Evolutionary conservation across 2,797 vertebrate genomes (phyloP).

Genomic region (Anolis apletophallus): DNA sequence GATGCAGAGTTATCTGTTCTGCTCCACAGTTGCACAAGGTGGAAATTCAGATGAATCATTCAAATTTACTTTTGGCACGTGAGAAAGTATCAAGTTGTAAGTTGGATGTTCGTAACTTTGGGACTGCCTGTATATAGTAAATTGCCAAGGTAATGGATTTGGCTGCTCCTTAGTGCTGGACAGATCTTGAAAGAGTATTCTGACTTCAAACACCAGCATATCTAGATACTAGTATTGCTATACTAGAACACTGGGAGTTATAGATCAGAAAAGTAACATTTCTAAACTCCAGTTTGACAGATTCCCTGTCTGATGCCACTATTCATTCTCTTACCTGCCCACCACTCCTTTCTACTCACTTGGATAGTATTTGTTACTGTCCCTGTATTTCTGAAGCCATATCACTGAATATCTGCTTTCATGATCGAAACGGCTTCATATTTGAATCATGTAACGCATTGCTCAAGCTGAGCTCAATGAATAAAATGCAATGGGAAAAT

Average conservation of each 20-base stretch:
- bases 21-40: no score
- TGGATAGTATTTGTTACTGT: neutral
- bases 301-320: neutral
- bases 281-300: neutral
- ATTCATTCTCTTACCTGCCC: neutral
- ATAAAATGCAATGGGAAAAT: slow-evolving; percentile 39
- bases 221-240: no score
- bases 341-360: neutral
- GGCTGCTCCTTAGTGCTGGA: neutral
- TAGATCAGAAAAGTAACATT: no score
- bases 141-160: neutral
- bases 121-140: no score
- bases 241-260: no score
- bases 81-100: no score
- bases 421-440: neutral
- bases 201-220: no score
- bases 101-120: no score
- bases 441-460: neutral
- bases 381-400: neutral
- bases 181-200: no score
- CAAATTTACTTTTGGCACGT: slow-evolving; percentile 7
- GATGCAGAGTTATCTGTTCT: no score
- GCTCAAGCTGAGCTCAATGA: slow-evolving; percentile 18
- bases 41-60: slow-evolving; percentile 63
- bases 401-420: neutral